A percentile compares a stretch with the other conserved stretches of the same genome.
phyloP scores from a whole-genome alignment of 2,888 invertebrate species.

The Scrobipalpa atriplicella region DNA sequence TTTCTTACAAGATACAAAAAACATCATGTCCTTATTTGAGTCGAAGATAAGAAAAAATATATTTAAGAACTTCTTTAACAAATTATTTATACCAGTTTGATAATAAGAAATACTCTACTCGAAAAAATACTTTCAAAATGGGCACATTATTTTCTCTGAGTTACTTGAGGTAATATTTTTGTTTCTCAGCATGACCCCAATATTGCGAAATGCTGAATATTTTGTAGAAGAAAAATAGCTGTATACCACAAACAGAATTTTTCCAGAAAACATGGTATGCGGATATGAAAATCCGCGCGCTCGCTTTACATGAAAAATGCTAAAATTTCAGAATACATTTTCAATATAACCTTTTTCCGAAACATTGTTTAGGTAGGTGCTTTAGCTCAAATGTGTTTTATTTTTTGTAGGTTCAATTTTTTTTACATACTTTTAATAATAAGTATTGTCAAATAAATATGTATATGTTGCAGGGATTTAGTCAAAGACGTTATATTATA shows the following conservation, averaged over 20 bases:
- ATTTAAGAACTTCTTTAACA: too few species aligned
- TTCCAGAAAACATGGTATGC: constrained; percentile 14
- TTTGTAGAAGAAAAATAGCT: not conserved
- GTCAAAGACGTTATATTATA: too few species aligned
- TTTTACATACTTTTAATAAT: too few species aligned
- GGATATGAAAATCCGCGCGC: constrained; percentile 22
- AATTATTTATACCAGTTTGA: too few species aligned
- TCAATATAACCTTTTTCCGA: not conserved
- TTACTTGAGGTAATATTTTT: not conserved
- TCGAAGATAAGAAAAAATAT: too few species aligned
- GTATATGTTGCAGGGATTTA: too few species aligned
- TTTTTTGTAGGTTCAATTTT: too few species aligned
- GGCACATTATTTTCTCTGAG: too few species aligned
- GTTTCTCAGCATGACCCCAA: not conserved
- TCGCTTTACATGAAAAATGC: constrained; percentile 14
- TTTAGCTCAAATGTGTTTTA: too few species aligned
- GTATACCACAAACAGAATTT: not conserved
- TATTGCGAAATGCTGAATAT: not conserved
- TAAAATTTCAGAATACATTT: not conserved
- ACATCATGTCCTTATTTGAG: too few species aligned
- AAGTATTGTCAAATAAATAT: too few species aligned
- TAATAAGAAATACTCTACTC: constrained; percentile 29
- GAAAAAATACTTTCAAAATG: constrained; percentile 27
- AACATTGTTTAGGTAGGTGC: not conserved
- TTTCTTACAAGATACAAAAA: too few species aligned